Evolutionary conservation across 2,113 vertebrate genomes (phyloP), one percentile per base, ranked within the genome.

Genomic region (Puffinus mauretanicus): DNA sequence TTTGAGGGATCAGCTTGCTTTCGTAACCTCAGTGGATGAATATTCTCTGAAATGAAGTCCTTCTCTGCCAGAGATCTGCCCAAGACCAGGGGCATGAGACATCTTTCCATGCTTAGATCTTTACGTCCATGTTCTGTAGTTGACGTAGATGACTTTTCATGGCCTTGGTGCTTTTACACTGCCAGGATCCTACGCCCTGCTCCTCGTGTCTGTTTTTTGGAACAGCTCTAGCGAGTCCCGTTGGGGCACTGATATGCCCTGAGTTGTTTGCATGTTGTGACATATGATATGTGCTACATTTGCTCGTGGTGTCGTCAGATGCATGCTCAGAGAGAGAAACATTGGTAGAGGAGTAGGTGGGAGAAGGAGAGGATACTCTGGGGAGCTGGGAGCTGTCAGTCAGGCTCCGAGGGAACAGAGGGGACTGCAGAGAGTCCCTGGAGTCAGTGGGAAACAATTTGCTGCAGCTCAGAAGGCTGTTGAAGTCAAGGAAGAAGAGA

Each of bases 1-100:
- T 90, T 96, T 86, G 80, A 71, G 25, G 57, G 52, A n/a, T 81
- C 76, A 42, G 29, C 42, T 86, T 78, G 40, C 77, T 78, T 54
- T 79, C 2, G 0, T 60, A 55, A 38, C 66, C 26, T 64, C 18
- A 16, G 27, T 29, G 30, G n/a, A 22, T 65, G 17, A 46, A 38
- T 10, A 86, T n/a, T 36, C 52, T 71, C 65, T 38, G 67, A 72
- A 77, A 67, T 66, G 7, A 17, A 70, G 14, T 70, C 66, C 15
- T 58, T 47, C n/a, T 57, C 52, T 77, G 52, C n/a, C 40, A 58
- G 66, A 29, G 30, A 21, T 61, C 30, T 17, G 49, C 51, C 32
- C 12, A 22, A 7, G 20, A 24, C 15, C 13, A 64, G 27, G 6
- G 30, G 9, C 8, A 2, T 19, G 36, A 88, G 51, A 47, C 29